Conservation (phyloP, 2,797 vertebrate species). For the Enteromius paludinosus region DNA sequence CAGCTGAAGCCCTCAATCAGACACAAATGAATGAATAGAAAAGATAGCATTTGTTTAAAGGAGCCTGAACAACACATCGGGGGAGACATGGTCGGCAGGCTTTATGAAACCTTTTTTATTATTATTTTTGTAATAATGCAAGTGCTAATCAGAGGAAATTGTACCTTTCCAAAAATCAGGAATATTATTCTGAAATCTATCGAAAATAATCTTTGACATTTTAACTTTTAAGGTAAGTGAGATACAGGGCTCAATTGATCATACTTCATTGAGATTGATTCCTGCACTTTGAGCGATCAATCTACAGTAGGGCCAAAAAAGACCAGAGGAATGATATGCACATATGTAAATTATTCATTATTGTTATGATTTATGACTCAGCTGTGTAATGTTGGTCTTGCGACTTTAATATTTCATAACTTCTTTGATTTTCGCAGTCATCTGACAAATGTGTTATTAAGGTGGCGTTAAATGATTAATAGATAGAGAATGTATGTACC, state of each 20-base stretch:
- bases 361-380: slow-evolving; percentile 56
- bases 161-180: not conserved
- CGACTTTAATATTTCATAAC: slow-evolving; percentile 73
- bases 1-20: slow-evolving; percentile 16
- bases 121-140: not conserved
- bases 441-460: slow-evolving; percentile 81
- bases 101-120: not conserved
- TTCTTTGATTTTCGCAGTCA: slow-evolving; percentile 73
- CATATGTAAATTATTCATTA: slow-evolving; percentile 58
- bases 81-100: not conserved
- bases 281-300: slow-evolving; percentile 31
- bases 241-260: slow-evolving; percentile 17
- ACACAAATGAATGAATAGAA: slow-evolving; percentile 20
- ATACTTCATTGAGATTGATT: slow-evolving; percentile 1
- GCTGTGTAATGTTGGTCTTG: slow-evolving; percentile 57
- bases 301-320: slow-evolving; percentile 34
- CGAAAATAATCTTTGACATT: slow-evolving; percentile 10
- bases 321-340: slow-evolving; percentile 39
- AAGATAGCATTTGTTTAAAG: slow-evolving; percentile 32
- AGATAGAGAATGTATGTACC: slow-evolving; percentile 82
- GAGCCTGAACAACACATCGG: slow-evolving; percentile 3
- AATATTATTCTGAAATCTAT: not conserved
- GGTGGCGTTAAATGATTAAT: slow-evolving; percentile 91
- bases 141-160: not conserved
- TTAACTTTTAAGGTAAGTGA: not conserved